These are phyloP conservation scores for Drosophila anceps DNA, from an alignment of 2,888 invertebrate genomes.

Conservation along the genomic window DNA sequence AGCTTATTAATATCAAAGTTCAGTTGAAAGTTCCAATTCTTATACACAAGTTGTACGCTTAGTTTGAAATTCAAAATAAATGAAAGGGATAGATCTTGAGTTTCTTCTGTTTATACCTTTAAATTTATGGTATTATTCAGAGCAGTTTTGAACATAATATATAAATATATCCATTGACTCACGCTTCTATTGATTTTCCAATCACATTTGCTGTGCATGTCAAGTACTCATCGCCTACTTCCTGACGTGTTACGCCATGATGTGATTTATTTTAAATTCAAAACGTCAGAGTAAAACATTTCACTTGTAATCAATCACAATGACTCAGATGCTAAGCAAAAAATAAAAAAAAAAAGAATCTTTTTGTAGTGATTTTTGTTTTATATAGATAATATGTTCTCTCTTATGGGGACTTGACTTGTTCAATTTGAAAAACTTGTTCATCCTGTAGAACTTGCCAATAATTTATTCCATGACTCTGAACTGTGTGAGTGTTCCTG, in stretches of 20 bases:
- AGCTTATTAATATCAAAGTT: not conserved
- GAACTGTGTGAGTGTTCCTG: not conserved
- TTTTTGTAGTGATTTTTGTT: not conserved
- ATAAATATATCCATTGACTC: not conserved
- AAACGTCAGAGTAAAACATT: conserved; percentile 2
- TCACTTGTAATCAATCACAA: conserved; percentile 10
- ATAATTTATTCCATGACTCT: not conserved
- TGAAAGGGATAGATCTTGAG: not conserved
- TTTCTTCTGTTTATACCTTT: not conserved
- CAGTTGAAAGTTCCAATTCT: not conserved
- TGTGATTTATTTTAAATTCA: conserved; percentile 4
- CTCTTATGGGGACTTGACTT: not conserved
- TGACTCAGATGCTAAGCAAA: conserved; percentile 1
- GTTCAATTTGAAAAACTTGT: not conserved
- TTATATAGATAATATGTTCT: not conserved
- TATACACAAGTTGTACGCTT: not conserved
- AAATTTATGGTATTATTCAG: not conserved
- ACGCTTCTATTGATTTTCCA: conserved; percentile 11
- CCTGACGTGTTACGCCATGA: not conserved
- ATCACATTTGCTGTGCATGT: conserved; percentile 3
- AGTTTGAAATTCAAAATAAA: not conserved
- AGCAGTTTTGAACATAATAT: not conserved
- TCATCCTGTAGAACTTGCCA: not conserved
- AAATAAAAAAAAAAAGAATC: not conserved
- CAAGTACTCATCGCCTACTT: conserved; percentile 21